A percentile compares a stretch with the other conserved stretches of the same genome.
phyloP scores from a whole-genome alignment of 2,888 invertebrate genomes.

The Nowickia ferox region DNA sequence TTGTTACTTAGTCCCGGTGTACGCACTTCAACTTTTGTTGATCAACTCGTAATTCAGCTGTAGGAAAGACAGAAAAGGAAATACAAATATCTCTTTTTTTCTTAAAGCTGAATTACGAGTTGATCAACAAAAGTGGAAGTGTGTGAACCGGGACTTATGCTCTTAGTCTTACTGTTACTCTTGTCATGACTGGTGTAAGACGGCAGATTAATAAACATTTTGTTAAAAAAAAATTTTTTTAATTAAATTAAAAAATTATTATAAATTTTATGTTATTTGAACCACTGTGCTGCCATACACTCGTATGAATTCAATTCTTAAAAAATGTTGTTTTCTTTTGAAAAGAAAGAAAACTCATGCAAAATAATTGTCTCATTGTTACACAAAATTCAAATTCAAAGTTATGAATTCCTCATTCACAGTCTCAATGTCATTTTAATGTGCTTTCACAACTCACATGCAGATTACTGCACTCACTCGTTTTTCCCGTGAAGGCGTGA shows the following conservation, averaged over 20 bases:
- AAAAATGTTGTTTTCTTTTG: not conserved
- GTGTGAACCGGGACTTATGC: too few relatives aligned
- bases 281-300: slow-evolving; percentile 12
- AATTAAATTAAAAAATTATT: slow-evolving; percentile 23
- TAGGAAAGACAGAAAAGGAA: too few relatives aligned
- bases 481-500: not conserved
- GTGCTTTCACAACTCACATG: slow-evolving; percentile 17
- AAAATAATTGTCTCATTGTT: slow-evolving; percentile 47
- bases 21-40: too few relatives aligned
- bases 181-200: too few relatives aligned
- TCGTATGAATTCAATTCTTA: not conserved
- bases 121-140: too few relatives aligned
- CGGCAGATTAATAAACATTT: too few relatives aligned
- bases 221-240: not conserved
- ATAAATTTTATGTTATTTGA: not conserved
- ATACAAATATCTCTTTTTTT: too few relatives aligned
- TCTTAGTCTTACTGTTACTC: too few relatives aligned
- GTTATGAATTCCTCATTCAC: slow-evolving; percentile 50
- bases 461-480: slow-evolving; percentile 19
- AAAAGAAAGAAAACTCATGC: slow-evolving; percentile 17
- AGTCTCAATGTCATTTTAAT: slow-evolving; percentile 67
- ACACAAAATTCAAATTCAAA: slow-evolving; percentile 37
- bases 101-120: too few relatives aligned
- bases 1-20: too few relatives aligned
- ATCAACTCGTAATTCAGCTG: too few relatives aligned